Percentiles rank a stretch among this genome's conserved stretches.
Evolutionary conservation across 2,797 vertebrate genomes (phyloP).

Genomic region (Acanthopagrus latus): DNA sequence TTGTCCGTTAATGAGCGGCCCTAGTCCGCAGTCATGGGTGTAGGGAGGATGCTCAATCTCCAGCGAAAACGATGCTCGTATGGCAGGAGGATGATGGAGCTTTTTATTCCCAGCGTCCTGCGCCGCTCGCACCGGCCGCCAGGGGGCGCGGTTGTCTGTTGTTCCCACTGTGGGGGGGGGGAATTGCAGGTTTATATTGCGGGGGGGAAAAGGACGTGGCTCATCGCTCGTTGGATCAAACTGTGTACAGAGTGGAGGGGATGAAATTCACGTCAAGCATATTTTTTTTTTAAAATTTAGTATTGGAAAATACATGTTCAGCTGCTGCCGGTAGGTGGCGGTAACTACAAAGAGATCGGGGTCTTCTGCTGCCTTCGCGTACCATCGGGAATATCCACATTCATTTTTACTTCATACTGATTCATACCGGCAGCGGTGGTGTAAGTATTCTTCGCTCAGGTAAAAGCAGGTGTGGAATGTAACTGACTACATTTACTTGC

Average conservation of each 20-base stretch:
- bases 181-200: background rate
- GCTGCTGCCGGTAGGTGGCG: slow-evolving; percentile 37
- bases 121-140: background rate
- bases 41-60: slow-evolving; percentile 73
- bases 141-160: slow-evolving; percentile 68
- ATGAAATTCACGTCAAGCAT: background rate
- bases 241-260: background rate
- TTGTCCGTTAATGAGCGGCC: slow-evolving; percentile 49
- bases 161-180: background rate
- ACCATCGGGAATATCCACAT: too few species aligned
- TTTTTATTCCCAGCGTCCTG: slow-evolving; percentile 65
- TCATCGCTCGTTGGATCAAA: background rate
- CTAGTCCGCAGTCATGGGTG: slow-evolving; percentile 80
- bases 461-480: background rate
- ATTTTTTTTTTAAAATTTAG: background rate
- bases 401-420: too few species aligned
- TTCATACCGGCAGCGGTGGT: too few species aligned
- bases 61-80: slow-evolving; percentile 74
- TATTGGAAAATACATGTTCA: too few species aligned
- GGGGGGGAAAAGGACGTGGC: background rate
- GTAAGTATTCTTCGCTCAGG: too few species aligned
- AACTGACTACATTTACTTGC: too few species aligned
- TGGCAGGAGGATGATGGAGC: slow-evolving; percentile 80
- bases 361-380: background rate
- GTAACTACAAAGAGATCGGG: slow-evolving; percentile 17